Conservation (phyloP, 2,888 invertebrate species). For the Allygus modestus region DNA sequence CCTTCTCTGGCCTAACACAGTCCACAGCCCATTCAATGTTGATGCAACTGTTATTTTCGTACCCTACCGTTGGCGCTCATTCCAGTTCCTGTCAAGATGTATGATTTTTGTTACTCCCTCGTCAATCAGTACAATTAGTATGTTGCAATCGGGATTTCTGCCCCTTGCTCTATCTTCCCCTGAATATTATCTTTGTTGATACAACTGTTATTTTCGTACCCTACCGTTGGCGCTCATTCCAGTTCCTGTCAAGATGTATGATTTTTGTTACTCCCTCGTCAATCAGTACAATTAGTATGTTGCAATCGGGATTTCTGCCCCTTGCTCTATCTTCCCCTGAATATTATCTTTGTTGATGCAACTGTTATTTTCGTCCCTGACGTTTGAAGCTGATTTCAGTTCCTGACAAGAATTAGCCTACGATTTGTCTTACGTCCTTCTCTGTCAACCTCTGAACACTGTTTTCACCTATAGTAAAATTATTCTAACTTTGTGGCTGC, state of each 20-base stretch:
- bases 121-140: not conserved
- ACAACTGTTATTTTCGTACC: not conserved
- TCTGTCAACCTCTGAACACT: too few species aligned
- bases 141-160: not conserved
- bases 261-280: not conserved
- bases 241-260: slow-evolving; percentile 16
- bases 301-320: not conserved
- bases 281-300: not conserved
- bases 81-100: slow-evolving; percentile 21
- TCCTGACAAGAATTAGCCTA: too few species aligned
- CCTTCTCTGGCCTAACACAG: too few species aligned
- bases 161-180: not conserved
- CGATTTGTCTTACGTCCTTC: too few species aligned
- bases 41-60: slow-evolving; percentile 3
- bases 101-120: not conserved
- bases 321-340: too few species aligned
- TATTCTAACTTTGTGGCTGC: too few species aligned
- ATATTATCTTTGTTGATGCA: too few species aligned
- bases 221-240: not conserved
- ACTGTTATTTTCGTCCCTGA: too few species aligned
- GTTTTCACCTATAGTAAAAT: too few species aligned
- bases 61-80: not conserved
- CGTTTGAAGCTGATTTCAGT: too few species aligned
- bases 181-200: too few species aligned
- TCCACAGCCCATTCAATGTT: too few species aligned